phyloP scores from a whole-genome alignment of 2,113 vertebrate genomes.

The Baryphthengus martii region DNA sequence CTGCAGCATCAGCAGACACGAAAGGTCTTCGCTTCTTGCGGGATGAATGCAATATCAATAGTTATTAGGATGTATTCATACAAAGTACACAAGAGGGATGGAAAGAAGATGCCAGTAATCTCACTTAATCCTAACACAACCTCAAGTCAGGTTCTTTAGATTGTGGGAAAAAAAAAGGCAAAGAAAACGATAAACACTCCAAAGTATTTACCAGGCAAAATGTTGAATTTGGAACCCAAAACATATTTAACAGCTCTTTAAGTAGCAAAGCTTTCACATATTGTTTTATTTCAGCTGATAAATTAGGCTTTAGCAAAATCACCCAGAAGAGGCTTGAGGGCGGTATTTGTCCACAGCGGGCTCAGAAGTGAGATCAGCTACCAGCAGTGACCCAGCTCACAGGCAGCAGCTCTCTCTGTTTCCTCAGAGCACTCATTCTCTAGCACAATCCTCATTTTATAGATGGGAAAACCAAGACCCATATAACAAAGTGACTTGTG shows the following conservation, averaged over 20 bases:
- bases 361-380: background rate
- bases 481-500: background rate
- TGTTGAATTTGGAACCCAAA: background rate
- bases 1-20: conserved; percentile 74
- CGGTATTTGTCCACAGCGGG: background rate
- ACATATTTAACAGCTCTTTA: background rate
- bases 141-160: conserved; percentile 56
- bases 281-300: background rate
- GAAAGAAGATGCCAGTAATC: conserved; percentile 72
- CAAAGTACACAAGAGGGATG: conserved; percentile 60
- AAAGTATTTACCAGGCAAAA: conserved; percentile 6
- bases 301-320: background rate
- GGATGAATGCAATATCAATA: conserved; percentile 80
- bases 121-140: conserved; percentile 74
- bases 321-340: background rate
- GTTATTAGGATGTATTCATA: conserved; percentile 76
- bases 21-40: conserved; percentile 71
- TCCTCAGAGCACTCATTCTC: background rate
- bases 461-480: background rate
- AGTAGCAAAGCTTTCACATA: background rate
- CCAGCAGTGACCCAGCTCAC: accelerated
- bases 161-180: conserved; percentile 80
- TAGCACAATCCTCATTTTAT: background rate
- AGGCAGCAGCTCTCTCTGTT: accelerated
- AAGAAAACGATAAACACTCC: conserved; percentile 27